Base-by-base conservation (phyloP, 2,113 vertebrate species). In the Lamprologus speciosus region DNA sequence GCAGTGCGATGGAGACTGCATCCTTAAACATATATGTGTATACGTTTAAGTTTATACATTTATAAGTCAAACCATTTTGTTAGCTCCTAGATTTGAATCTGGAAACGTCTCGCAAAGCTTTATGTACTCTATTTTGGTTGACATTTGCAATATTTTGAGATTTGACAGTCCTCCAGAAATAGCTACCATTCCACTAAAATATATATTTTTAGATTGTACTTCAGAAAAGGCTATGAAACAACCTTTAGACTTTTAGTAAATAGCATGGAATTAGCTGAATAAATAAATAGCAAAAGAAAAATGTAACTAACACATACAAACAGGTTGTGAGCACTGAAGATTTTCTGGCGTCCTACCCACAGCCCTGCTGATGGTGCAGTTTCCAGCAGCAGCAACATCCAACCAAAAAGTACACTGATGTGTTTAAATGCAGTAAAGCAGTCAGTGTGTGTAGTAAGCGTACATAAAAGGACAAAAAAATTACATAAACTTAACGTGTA, bases 121-220 rank as follows among this genome's bases (percentile, higher is more conserved):
- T 8, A n/a, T 37, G 60, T 12, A 13, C 33, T 65, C 10, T 13
- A 3, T 13, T n/a, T 68, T 68, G 33, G 23, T 26, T 75, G 21
- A 47, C 40, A 75, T 75, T 7, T 28, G 23, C 5, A 17, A 47
- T 47, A 26, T 28, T 75, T 19, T 28, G 21, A 17, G 40, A 19
- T 50, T 45, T 16, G 9, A 10, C 23, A 50, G 8, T 47, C 40
- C 70, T 11, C 16, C 28, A 47, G 28, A 17, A 31, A 28, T 17
- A 26, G n/a, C 3, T 21, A 40, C 19, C 7, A 68, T 40, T 13
- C 33, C 60, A 37, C 19, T 68, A 13, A 6, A 54, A 23, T 7
- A 2, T 21, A 21, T 37, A 0, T 14, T 37, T 8, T 40, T 40
- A 40, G 33, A 12, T 5, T 68, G 33, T n/a, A 40, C 10, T 40